Evolutionary conservation across 2,888 invertebrate species (phyloP), one percentile per base, ranked within the genome.

Genomic region (Leptinotarsa peninsularis): DNA sequence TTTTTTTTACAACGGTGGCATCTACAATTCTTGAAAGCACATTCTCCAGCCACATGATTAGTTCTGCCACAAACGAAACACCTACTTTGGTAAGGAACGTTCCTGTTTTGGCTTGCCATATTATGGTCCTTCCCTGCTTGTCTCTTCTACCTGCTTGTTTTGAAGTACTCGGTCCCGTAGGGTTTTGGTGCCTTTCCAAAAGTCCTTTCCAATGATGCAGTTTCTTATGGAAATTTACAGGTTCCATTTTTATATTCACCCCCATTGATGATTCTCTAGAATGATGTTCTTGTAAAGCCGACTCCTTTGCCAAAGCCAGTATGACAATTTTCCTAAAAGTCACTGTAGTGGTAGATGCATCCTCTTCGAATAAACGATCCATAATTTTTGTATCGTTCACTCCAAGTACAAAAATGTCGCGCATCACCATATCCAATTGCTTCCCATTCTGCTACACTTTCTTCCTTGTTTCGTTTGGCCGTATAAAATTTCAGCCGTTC

Each of bases 221-320:
- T 56, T 56, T 5, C 56, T 56, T 56, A 13, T 56, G 56, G 21
- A 56, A 56, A 56, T 56, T 56, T 56, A 56, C 56, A 4, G 56
- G 56, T 21, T 21, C 21, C 21, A 21, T 21, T 21, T 21, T 21
- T 21, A 21, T 21, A 21, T 21, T 21, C 21, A 21, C 21, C 21
- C 21, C 21, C 21, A 2, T 56, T 21, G 21, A 56, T 21, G 21
- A 21, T 21, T 21, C 21, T 21, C 21, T 21, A 21, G 21, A 21
- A 21, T 21, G 1, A 21, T 21, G 21, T 21, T 21, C 21, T 21
- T 21, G 21, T 21, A 21, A 21, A 21, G 21, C 21, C 21, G 21
- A 21, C 21, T 21, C 21, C 21, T 21, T 1, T 1, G 21, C 21
- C 21, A 21, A 21, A 21, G 21, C 21, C 1, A 21, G 21, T 21